These are phyloP conservation scores for Drosophila albomicans DNA, from an alignment of 1,140 invertebrate genomes.

Conservation along the genomic window DNA sequence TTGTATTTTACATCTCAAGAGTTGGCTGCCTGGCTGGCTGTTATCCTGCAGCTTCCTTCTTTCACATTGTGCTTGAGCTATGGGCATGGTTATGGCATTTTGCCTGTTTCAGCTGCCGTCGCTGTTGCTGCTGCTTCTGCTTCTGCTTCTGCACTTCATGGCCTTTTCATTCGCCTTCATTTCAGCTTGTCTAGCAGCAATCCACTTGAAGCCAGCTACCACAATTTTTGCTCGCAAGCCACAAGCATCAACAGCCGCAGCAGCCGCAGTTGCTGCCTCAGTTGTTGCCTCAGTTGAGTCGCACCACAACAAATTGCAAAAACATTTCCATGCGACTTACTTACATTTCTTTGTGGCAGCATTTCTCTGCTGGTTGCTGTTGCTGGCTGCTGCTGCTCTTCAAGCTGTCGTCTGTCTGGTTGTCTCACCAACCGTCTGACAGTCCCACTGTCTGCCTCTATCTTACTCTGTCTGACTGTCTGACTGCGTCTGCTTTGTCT, in stretches of 20 bases:
- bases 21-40: neutral
- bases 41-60: conserved; percentile 17
- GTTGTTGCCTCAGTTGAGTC: neutral
- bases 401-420: conserved; percentile 25
- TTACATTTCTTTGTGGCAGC: conserved; percentile 71
- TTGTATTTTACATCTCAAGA: conserved; percentile 10
- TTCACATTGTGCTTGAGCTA: conserved; percentile 33
- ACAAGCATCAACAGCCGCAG: conserved; percentile 29
- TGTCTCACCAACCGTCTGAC: conserved; percentile 2
- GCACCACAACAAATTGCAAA: conserved; percentile 76
- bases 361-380: no score
- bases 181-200: conserved; percentile 69
- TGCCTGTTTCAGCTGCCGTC: conserved; percentile 30
- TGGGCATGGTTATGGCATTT: conserved; percentile 37
- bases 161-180: conserved; percentile 63
- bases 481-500: neutral
- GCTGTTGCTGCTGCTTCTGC: conserved; percentile 34
- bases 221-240: conserved; percentile 66
- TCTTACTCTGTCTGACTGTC: neutral
- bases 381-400: conserved; percentile 47
- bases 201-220: conserved; percentile 75
- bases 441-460: conserved; percentile 2
- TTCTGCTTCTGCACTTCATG: conserved; percentile 41
- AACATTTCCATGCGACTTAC: conserved; percentile 78
- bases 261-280: neutral